A percentile compares a stretch with the other conserved stretches of the same genome.
These are phyloP conservation scores for Aradophagus sp. DNA, from an alignment of 1,140 invertebrate species.

Conservation along the genomic window DNA sequence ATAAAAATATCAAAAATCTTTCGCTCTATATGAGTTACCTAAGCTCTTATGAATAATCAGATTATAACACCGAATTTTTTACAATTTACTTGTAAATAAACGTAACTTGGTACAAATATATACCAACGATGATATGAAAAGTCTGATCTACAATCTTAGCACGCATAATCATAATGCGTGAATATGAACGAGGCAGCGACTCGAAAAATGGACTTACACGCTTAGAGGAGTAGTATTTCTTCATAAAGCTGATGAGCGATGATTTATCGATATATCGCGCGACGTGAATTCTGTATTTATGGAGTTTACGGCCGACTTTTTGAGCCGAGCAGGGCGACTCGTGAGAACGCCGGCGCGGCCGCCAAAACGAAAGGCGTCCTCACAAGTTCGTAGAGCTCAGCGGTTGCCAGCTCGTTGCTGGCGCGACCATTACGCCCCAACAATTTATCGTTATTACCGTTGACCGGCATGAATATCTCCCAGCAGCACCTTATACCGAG, in stretches of 20 bases:
- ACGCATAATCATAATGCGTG: constrained; percentile 35
- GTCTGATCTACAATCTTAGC: constrained; percentile 15
- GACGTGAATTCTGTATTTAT: constrained; percentile 53
- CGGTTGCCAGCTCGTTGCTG: constrained; percentile 36
- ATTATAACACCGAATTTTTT: neutral
- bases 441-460: constrained; percentile 71
- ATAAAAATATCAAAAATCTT: too few species aligned
- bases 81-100: neutral
- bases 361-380: constrained; percentile 51
- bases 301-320: constrained; percentile 51
- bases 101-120: neutral
- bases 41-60: too few species aligned
- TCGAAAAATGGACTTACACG: constrained; percentile 38
- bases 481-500: constrained; percentile 59
- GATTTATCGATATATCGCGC: constrained; percentile 47
- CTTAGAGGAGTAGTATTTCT: constrained; percentile 39
- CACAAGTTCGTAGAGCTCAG: constrained; percentile 31
- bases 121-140: too few species aligned
- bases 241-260: constrained; percentile 53
- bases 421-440: constrained; percentile 62
- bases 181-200: constrained; percentile 20
- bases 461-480: constrained; percentile 68
- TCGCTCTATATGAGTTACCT: too few species aligned
- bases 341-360: constrained; percentile 45
- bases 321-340: constrained; percentile 26